A percentile compares a stretch with the other conserved stretches of the same genome.
Conservation (phyloP, 92 coral and sea anemone genomes). For the Metridium senile region DNA sequence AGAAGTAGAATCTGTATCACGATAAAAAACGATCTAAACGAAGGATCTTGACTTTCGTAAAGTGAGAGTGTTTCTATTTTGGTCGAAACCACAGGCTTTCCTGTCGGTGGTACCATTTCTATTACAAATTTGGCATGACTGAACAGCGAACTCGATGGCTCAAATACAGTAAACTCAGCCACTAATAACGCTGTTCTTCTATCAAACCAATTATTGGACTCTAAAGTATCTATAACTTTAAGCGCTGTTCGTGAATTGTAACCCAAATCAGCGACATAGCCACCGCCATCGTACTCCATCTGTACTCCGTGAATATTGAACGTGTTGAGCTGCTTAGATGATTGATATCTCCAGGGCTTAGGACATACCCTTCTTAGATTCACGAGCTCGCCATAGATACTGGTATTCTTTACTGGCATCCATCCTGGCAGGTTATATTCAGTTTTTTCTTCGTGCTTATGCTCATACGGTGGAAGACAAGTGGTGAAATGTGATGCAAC, state of each 20-base stretch:
- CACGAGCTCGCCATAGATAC: slow-evolving; percentile 49
- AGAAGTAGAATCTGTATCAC: slow-evolving; percentile 72
- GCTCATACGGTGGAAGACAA: slow-evolving; percentile 66
- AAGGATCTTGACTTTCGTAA: slow-evolving; percentile 54
- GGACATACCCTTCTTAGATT: slow-evolving; percentile 70
- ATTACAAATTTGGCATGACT: slow-evolving; percentile 72
- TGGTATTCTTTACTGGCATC: slow-evolving; percentile 71
- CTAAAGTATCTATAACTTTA: slow-evolving; percentile 63
- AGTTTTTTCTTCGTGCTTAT: slow-evolving; percentile 59
- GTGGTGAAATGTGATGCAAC: slow-evolving; percentile 27
- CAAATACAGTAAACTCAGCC: slow-evolving; percentile 87
- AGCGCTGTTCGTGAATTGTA: slow-evolving; percentile 82
- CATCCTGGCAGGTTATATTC: slow-evolving; percentile 73
- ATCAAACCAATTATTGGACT: slow-evolving; percentile 78
- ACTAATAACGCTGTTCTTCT: slow-evolving; percentile 67
- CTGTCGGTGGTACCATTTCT: slow-evolving; percentile 65
- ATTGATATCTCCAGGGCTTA: slow-evolving; percentile 81
- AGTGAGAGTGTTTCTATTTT: slow-evolving; percentile 71
- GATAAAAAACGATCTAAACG: slow-evolving; percentile 39
- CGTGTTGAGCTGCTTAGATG: slow-evolving; percentile 63
- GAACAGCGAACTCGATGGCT: slow-evolving; percentile 78
- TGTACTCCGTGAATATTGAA: slow-evolving; percentile 53
- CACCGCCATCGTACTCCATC: slow-evolving; percentile 78
- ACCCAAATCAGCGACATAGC: slow-evolving; percentile 88
- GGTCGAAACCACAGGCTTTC: slow-evolving; percentile 48